These are phyloP conservation scores for Dreissena polymorpha DNA, from an alignment of 1,140 invertebrate species.

Conservation along the genomic window DNA sequence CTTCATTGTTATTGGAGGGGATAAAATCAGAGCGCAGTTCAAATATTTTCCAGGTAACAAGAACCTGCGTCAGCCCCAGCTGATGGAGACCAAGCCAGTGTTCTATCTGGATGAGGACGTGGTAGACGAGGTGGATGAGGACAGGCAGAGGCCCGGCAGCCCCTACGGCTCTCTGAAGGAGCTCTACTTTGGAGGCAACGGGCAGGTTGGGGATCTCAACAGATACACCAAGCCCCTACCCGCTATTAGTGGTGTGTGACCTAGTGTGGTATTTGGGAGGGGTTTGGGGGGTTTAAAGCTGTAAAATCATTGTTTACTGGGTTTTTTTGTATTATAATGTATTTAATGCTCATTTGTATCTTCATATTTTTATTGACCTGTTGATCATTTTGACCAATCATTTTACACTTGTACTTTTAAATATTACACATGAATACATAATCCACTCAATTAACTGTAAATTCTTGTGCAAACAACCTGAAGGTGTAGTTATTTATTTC, in stretches of 20 bases:
- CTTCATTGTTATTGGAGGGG: too few relatives aligned
- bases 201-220: conserved; percentile 43
- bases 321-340: neutral
- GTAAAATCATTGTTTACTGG: neutral
- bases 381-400: too few relatives aligned
- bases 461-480: too few relatives aligned
- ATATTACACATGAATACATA: too few relatives aligned
- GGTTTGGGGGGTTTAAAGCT: conserved; percentile 34
- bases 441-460: too few relatives aligned
- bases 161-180: conserved; percentile 60
- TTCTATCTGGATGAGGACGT: conserved; percentile 69
- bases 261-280: neutral
- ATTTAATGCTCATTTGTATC: too few relatives aligned
- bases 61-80: conserved; percentile 59
- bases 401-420: too few relatives aligned
- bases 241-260: conserved; percentile 55
- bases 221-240: conserved; percentile 66
- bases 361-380: too few relatives aligned
- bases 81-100: conserved; percentile 65
- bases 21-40: too few relatives aligned
- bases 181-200: conserved; percentile 49
- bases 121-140: conserved; percentile 48
- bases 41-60: conserved; percentile 44
- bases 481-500: too few relatives aligned
- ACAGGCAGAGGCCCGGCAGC: conserved; percentile 45